Conservation (phyloP, 1,140 invertebrate species). For the Temnothorax curvispinosus region DNA sequence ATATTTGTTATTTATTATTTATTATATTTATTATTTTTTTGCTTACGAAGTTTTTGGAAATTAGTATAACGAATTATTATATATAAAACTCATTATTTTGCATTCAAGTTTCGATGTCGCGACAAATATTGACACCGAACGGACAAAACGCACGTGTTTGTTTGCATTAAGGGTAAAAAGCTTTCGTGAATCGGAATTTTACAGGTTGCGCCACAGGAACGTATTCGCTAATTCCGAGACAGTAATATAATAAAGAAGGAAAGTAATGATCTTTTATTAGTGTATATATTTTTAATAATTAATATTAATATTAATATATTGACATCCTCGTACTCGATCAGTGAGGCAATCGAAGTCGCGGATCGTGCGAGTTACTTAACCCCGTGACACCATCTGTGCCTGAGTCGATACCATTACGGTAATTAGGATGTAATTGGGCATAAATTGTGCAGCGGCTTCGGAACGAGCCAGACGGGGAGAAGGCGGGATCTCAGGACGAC, state of each 20-base stretch:
- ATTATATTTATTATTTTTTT: background rate
- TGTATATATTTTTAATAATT: background rate
- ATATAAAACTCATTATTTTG: background rate
- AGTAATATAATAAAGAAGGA: background rate
- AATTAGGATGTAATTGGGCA: constrained; percentile 80
- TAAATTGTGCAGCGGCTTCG: constrained; percentile 73
- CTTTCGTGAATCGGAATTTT: background rate
- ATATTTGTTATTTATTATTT: background rate
- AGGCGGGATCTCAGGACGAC: constrained; percentile 12
- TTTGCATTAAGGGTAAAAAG: background rate
- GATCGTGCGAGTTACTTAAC: constrained; percentile 76
- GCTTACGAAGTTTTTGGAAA: background rate
- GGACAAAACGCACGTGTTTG: background rate
- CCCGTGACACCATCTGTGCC: constrained; percentile 74
- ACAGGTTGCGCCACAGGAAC: background rate
- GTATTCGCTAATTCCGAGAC: background rate
- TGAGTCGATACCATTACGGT: constrained; percentile 77
- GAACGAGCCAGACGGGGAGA: constrained; percentile 17
- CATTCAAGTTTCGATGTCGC: background rate
- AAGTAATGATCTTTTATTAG: background rate
- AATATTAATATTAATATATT: background rate
- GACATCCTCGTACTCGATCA: background rate
- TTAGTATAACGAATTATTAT: background rate
- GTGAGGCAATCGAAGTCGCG: constrained; percentile 16
- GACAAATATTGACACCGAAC: background rate